Evolutionary conservation across 2,797 vertebrate genomes (phyloP), one percentile per base, ranked within the genome.

Genomic region (Ctenopoma multispine): DNA sequence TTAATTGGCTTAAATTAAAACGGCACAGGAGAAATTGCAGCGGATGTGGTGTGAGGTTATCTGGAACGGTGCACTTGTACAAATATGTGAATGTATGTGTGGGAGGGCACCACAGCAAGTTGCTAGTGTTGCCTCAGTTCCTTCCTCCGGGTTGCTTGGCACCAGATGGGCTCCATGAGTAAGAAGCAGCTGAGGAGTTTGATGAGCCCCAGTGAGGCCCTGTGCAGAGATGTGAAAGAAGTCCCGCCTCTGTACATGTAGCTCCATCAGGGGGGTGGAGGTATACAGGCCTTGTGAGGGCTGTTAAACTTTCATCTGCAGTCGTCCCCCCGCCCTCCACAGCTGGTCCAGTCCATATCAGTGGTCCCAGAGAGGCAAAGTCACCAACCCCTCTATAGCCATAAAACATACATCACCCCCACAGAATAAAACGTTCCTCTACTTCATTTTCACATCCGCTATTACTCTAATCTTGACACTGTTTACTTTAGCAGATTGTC

Each of bases 1-100:
- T 76, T 93, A 93, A 92, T 93, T 93, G 91, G 84, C 72, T 91
- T 85, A 90, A 90, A 93, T 91, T 90, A 81, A 90, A 91, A 79
- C 41, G 9, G 73, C 79, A 70, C 41, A 40, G 69, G 50, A 83
- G 82, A 88, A 84, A 81, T 57, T 67, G 69, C 67, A 87, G 72
- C 38, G 83, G 77, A 84, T 79, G 75, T 60, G 64, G 73, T 55
- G 77, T 81, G 84, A 85, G 80, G 72, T 88, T 83, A 81, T 85
- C 84, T 87, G 79, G 77, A 87, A 73, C 40, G 43, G 21, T 74
- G 76, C 65, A 55, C 72, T 77, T 72, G 67, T 74, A 41, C 65
- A 78, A 69, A 69, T 63, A 23, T 62, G 38, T 64, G 31, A 61
- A 44, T 38, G 41, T 29, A 18, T 58, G 69, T 49, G 60, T 63